Conservation (phyloP, 2,888 invertebrate species). For the Coenonympha glycerion region DNA sequence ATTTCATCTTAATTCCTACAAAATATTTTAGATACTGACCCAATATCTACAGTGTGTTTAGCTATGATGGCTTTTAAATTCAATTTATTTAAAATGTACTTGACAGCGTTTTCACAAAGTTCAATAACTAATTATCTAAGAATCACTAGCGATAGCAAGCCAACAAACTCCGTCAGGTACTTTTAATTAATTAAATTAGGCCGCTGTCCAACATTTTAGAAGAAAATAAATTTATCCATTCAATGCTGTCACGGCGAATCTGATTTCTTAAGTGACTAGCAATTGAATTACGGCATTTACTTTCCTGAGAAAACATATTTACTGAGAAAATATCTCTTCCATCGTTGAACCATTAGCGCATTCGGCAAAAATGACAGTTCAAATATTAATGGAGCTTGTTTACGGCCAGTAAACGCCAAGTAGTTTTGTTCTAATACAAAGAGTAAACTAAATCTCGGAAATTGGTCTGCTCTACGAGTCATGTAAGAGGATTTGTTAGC, state of each 20-base stretch:
- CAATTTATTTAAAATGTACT: too few relatives aligned
- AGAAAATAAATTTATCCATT: slow-evolving; percentile 9
- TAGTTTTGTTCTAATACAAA: not conserved
- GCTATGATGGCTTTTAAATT: too few relatives aligned
- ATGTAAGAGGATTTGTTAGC: not conserved
- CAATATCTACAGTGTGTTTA: too few relatives aligned
- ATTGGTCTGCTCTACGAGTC: not conserved
- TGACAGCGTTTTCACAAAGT: not conserved
- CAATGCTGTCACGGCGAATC: slow-evolving; percentile 8
- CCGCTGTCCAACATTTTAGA: slow-evolving; percentile 4
- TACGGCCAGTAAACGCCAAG: not conserved
- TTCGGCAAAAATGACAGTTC: not conserved
- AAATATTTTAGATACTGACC: too few relatives aligned
- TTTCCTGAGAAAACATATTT: slow-evolving; percentile 2
- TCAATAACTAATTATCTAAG: not conserved
- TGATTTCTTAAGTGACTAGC: slow-evolving; percentile 11
- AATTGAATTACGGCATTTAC: slow-evolving; percentile 7
- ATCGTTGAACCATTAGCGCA: not conserved
- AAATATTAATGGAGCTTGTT: not conserved
- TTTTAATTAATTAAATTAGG: slow-evolving; percentile 5
- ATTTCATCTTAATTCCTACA: not conserved
- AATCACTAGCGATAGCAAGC: not conserved
- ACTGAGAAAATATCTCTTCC: not conserved
- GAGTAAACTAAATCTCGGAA: not conserved
- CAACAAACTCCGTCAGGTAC: not conserved